A percentile compares a stretch with the other conserved stretches of the same genome.
Evolutionary conservation across 1,140 invertebrate genomes (phyloP).

Genomic region (Pseudobourletiella spinata): DNA sequence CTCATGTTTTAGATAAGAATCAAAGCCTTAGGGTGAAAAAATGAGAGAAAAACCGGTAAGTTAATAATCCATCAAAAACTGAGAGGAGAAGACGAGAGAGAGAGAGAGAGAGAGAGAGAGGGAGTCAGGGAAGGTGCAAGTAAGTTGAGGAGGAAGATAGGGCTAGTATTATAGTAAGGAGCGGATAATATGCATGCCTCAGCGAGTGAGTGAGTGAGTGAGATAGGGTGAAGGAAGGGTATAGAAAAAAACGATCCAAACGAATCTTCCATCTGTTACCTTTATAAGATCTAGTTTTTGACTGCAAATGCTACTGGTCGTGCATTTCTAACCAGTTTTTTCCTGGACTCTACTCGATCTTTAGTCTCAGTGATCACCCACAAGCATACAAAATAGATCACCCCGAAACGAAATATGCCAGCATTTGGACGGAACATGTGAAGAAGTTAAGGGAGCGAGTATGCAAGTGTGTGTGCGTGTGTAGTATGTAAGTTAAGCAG

Average conservation of each 20-base stretch:
- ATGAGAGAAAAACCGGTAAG: conserved; percentile 36
- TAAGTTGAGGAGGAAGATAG: no score
- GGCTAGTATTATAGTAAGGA: no score
- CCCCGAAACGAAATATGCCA: conserved; percentile 29
- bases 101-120: not conserved
- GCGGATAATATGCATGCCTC: not conserved
- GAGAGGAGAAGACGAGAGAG: conserved; percentile 1
- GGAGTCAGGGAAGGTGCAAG: not conserved
- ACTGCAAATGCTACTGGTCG: conserved; percentile 33
- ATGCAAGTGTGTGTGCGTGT: no score
- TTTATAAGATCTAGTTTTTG: conserved; percentile 35
- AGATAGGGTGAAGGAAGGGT: not conserved
- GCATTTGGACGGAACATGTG: not conserved
- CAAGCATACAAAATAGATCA: conserved; percentile 37
- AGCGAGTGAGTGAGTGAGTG: not conserved
- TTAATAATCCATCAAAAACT: conserved; percentile 37
- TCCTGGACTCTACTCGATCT: conserved; percentile 28
- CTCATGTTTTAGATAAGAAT: conserved; percentile 30
- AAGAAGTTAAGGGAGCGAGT: no score
- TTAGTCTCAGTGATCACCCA: conserved; percentile 30
- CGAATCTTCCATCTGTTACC: conserved; percentile 34
- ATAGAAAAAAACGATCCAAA: conserved; percentile 19
- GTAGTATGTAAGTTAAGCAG: no score
- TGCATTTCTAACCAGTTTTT: conserved; percentile 36
- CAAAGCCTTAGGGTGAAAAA: conserved; percentile 32